Base-by-base conservation (phyloP, 2,888 invertebrate genomes). In the Clivina fossor region DNA sequence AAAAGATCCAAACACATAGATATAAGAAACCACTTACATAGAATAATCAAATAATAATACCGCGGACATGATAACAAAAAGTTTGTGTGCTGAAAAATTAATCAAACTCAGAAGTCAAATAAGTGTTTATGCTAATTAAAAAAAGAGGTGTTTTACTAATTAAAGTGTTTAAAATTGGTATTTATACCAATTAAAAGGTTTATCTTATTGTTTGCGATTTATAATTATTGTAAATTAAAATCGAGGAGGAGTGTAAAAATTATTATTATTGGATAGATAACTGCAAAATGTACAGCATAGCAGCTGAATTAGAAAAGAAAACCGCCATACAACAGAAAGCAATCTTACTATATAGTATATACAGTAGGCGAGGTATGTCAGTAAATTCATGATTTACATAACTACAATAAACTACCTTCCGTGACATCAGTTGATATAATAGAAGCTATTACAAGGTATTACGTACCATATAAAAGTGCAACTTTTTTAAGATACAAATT, bases 1-100 rank as follows among this genome's bases (percentile, higher is more conserved):
- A 57, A 57, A 18, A n/a, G 33, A 11, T 11, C 46, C 11, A 46
- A 53, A 30, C 57, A 57, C 30, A 57, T 57, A n/a, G 51, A 53
- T 32, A 54, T 54, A 2, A 43, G 33, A 38, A 9, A 40, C 16
- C 47, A 55, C 20, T 56, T 33, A 33, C 22, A 54, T 54, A 33
- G 46, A 46, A 2, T 22, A 30, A 40, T 26, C 55, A 2, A 24
- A 56, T 9, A 13, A 50, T 22, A 58, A 58, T 30, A 26, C 33
- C 4, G 55, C 58, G 9, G 58, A 58, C 19, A 44, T 56, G 4
- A 15, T 51, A 18, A 48, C 54, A 1, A 47, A 57, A 41, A 5
- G 41, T 1, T 51, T 54, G 32, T 28, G 11, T 41, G 3, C n/a
- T n/a, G n/a, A 24, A 24, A 24, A 24, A 24, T 24, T 24, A 7